These are phyloP conservation scores for Arge pagana DNA, from an alignment of 2,888 invertebrate genomes.

Conservation along the genomic window DNA sequence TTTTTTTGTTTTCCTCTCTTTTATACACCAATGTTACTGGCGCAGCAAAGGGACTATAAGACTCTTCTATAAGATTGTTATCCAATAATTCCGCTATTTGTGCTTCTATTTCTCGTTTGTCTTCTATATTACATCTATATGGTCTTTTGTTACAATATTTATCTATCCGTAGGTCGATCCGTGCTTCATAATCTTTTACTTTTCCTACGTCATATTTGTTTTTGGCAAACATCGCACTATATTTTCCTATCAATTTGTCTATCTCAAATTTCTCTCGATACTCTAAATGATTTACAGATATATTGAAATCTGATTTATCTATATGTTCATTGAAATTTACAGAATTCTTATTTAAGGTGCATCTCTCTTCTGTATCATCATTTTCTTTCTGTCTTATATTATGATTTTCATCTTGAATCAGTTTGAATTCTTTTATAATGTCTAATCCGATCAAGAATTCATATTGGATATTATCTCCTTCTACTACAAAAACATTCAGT, in stretches of 20 bases:
- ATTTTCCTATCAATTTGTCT: slow-evolving; percentile 20
- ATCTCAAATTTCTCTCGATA: neutral
- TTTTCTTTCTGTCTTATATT: slow-evolving; percentile 21
- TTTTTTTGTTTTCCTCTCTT: neutral
- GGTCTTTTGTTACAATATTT: slow-evolving; percentile 26
- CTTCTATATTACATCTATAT: slow-evolving; percentile 11
- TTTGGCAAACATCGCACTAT: slow-evolving; percentile 30
- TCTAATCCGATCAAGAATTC: slow-evolving; percentile 25
- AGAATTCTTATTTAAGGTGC: neutral
- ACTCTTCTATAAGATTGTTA: slow-evolving; percentile 22
- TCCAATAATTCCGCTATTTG: slow-evolving; percentile 19
- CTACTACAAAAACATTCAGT: slow-evolving; percentile 22
- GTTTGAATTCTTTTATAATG: slow-evolving; percentile 25
- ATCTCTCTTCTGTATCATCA: neutral
- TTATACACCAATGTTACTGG: neutral
- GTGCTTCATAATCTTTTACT: slow-evolving; percentile 6
- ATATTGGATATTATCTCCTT: neutral
- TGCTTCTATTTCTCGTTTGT: slow-evolving; percentile 21
- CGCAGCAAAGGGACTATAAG: slow-evolving; percentile 27
- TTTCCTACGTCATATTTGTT: slow-evolving; percentile 27
- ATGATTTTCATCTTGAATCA: slow-evolving; percentile 26
- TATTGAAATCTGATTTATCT: slow-evolving; percentile 7
- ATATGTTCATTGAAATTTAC: slow-evolving; percentile 17
- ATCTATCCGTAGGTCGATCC: slow-evolving; percentile 3
- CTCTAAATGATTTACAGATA: slow-evolving; percentile 6